These are phyloP conservation scores for Notocelia uddmanniana DNA, from an alignment of 2,888 invertebrate species.

Conservation along the genomic window DNA sequence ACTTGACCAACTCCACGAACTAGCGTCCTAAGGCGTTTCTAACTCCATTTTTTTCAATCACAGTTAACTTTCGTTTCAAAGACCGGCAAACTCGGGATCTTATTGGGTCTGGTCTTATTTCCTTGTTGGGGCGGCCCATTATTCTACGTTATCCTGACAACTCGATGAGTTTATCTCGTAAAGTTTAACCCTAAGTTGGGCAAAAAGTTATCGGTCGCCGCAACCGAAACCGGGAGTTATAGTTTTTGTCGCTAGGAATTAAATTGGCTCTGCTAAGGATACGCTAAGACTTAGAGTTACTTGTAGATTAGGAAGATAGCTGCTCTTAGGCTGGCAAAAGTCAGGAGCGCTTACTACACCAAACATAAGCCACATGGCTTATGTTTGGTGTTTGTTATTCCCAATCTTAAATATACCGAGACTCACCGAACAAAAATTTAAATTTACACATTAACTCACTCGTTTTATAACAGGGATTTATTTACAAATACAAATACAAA, in stretches of 20 bases:
- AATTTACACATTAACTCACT: no score
- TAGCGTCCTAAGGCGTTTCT: slow-evolving; percentile 7
- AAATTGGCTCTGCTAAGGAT: slow-evolving; percentile 28
- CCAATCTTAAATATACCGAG: no score
- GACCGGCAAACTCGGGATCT: slow-evolving; percentile 32
- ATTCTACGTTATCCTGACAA: slow-evolving; percentile 42
- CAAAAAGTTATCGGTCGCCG: slow-evolving; percentile 41
- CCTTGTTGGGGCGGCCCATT: slow-evolving; percentile 41
- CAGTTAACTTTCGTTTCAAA: slow-evolving; percentile 35
- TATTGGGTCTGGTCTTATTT: slow-evolving; percentile 43
- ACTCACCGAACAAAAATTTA: no score
- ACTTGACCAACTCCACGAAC: slow-evolving; percentile 19
- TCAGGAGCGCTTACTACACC: neutral
- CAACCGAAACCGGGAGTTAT: slow-evolving; percentile 39
- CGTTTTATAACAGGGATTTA: neutral
- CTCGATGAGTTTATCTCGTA: slow-evolving; percentile 44
- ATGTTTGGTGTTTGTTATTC: no score
- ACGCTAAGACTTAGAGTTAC: neutral
- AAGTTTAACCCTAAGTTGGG: slow-evolving; percentile 44
- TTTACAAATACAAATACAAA: no score
- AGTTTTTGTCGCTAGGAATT: slow-evolving; percentile 35
- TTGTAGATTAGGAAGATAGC: slow-evolving; percentile 3
- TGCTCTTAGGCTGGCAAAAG: neutral
- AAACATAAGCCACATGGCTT: neutral
- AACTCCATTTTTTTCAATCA: slow-evolving; percentile 44